These are phyloP conservation scores for Rhinoptilus africanus DNA, from an alignment of 2,113 vertebrate genomes.

Conservation along the genomic window DNA sequence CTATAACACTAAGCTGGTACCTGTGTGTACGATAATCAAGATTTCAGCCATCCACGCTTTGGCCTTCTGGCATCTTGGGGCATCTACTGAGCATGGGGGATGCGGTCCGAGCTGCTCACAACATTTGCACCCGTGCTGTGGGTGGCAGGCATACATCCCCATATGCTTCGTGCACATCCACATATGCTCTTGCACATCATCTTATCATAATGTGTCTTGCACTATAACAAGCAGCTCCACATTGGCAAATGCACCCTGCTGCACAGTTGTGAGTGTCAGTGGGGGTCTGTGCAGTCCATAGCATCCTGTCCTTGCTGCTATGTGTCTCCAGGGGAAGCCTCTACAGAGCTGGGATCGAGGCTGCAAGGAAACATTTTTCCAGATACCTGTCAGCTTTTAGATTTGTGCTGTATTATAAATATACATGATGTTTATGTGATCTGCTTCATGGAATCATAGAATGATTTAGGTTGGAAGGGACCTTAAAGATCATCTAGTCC, in stretches of 20 bases:
- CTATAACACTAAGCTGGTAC: not conserved
- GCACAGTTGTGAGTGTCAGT: not conserved
- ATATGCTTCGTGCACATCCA: too few species aligned
- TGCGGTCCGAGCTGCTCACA: not conserved
- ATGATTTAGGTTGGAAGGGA: not conserved
- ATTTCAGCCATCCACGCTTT: not conserved
- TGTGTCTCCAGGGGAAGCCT: not conserved
- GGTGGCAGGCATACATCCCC: not conserved
- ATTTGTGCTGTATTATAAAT: not conserved
- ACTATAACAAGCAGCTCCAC: not conserved
- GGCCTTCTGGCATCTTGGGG: not conserved
- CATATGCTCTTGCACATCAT: not conserved
- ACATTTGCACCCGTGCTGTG: accelerated
- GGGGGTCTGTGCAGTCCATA: not conserved
- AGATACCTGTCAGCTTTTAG: not conserved
- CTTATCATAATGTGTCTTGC: not conserved
- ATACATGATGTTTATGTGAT: not conserved
- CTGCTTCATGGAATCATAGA: not conserved
- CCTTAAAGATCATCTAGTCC: not conserved
- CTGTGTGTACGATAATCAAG: not conserved
- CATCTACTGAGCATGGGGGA: not conserved
- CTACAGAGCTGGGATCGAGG: not conserved
- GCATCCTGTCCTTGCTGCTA: not conserved
- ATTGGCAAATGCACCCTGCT: not conserved
- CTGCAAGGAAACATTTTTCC: not conserved